Conservation (phyloP, 1,140 invertebrate species). For the Melitaea cinxia region DNA sequence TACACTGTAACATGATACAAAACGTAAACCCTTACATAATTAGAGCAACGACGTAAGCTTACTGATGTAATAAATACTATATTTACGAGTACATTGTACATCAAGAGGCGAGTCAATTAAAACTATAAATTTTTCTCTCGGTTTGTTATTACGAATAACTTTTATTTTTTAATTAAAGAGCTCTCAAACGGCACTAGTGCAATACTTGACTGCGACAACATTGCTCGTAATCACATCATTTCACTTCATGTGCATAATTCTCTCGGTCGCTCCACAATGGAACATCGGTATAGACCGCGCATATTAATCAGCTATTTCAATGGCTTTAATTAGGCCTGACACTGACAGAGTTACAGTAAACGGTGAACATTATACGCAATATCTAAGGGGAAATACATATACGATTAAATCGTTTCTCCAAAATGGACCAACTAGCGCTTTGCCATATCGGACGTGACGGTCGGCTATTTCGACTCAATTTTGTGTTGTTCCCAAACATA, state of each 20-base stretch:
- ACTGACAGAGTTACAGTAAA: constrained; percentile 70
- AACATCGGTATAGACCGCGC: constrained; percentile 63
- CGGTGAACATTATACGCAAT: constrained; percentile 52
- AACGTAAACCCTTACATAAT: neutral
- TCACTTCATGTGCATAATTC: constrained; percentile 66
- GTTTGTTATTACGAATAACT: constrained; percentile 15
- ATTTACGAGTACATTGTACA: constrained; percentile 7
- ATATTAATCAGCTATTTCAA: constrained; percentile 78
- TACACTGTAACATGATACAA: neutral
- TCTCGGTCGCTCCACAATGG: constrained; percentile 57
- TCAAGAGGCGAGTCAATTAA: constrained; percentile 21
- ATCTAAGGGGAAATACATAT: constrained; percentile 27
- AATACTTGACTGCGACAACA: constrained; percentile 43
- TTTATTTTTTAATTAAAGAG: constrained; percentile 26
- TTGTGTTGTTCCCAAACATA: neutral
- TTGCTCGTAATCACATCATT: constrained; percentile 65
- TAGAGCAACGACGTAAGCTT: neutral
- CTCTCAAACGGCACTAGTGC: constrained; percentile 24
- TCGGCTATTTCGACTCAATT: neutral
- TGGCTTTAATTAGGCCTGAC: constrained; percentile 73
- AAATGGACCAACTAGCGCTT: neutral
- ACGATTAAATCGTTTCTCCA: constrained; percentile 1
- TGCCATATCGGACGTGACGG: neutral
- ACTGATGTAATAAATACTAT: neutral
- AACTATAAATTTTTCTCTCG: constrained; percentile 17